Base-by-base conservation (phyloP, 2,797 vertebrate genomes). In the Spondyliosoma cantharus region DNA sequence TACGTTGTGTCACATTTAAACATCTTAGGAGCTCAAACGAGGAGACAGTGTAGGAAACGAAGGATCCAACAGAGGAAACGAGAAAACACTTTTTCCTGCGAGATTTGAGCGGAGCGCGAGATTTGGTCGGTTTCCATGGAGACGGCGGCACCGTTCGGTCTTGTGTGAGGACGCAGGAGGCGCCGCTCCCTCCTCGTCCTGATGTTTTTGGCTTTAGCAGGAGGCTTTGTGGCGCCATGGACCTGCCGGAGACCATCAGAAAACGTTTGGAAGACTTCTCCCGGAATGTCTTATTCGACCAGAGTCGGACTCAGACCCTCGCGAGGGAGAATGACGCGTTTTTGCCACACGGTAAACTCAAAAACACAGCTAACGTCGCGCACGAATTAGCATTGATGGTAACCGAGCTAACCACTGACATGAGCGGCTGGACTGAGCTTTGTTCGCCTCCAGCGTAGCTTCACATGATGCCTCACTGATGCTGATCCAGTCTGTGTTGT, bases 241-340 rank as follows among this genome's bases (percentile, higher is more conserved):
- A 95, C 5, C 84, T 96, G 3, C 93, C 95, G 3, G 89, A 89
- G 27, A 86, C 92, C 1, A 65, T 96, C 42, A 88, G 95, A 46
- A 93, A 66, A 87, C 93, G 90, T 24, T 67, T 96, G 22, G 95
- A 95, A 3, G 87, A 95, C 25, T 95, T 96, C 61, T 95, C 94
- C 53, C 92, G 95, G 14, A 95, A 80, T 25, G 90, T 96, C 5
- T 93, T 96, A 29, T 92, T 94, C 14, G 93, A 95, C 59, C 93
- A 89, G 65, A 90, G 49, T 69, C 90, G 85, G 43, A 83, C 82
- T 4, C 81, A 68, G 37, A 59, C 83, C 12, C 45, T 65, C 2
- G 48, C 85, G 0, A 89, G 90, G 46, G 91, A 93, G 14, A 83
- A 88, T 5, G 80, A 69, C 43, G 19, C 78, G 66, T 91, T 91